These are phyloP conservation scores for Drosophila demipolita DNA, from an alignment of 2,888 invertebrate species.

Conservation along the genomic window DNA sequence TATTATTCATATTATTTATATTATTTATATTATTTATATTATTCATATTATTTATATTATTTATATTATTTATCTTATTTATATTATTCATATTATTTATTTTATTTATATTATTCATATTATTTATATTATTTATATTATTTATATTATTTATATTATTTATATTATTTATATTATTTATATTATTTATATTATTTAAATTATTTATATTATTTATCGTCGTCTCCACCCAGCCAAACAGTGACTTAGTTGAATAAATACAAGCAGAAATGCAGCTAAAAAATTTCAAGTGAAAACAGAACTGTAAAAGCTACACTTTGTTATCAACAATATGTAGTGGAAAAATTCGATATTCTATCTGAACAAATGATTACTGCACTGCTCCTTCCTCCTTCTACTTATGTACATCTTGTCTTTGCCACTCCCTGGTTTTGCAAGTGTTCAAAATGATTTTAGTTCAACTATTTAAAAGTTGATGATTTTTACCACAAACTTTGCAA, in stretches of 20 bases:
- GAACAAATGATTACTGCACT: not conserved
- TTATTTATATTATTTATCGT: too few relatives aligned
- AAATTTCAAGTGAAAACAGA: slow-evolving; percentile 25
- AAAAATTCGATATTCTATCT: slow-evolving; percentile 23
- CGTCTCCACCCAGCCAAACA: not conserved
- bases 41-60: too few relatives aligned
- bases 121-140: too few relatives aligned
- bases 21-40: too few relatives aligned
- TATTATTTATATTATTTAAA: too few relatives aligned
- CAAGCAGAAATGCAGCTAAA: slow-evolving; percentile 18
- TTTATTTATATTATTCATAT: too few relatives aligned
- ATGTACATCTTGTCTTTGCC: not conserved
- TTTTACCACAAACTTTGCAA: not conserved
- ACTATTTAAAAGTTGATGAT: slow-evolving; percentile 9
- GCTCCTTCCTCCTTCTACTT: not conserved
- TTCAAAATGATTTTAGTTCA: slow-evolving; percentile 37
- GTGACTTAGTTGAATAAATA: not conserved
- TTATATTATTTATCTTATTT: too few relatives aligned
- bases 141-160: too few relatives aligned
- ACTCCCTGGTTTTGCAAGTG: slow-evolving; percentile 1
- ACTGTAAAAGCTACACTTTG: slow-evolving; percentile 14
- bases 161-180: too few relatives aligned
- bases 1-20: too few relatives aligned
- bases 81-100: too few relatives aligned
- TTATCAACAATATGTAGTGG: not conserved